Conservation (phyloP, 2,888 invertebrate species). For the Lasioglossum oenotherae region DNA sequence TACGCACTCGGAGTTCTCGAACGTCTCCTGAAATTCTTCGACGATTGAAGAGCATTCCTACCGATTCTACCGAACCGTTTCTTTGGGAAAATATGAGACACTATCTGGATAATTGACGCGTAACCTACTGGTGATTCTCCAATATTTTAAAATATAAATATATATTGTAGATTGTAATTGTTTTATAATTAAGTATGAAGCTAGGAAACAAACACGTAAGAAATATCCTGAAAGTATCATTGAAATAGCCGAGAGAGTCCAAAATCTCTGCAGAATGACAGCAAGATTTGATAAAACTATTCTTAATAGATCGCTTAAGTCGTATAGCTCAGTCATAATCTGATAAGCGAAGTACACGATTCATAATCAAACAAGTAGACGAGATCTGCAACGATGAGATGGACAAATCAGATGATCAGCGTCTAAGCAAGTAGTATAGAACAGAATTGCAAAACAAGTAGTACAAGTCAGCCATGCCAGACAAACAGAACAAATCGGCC, state of each 20-base stretch:
- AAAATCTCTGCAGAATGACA: too few species aligned
- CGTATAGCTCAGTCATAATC: background rate
- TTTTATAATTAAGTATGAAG: background rate
- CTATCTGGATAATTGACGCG: background rate
- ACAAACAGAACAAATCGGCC: background rate
- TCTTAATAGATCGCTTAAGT: background rate
- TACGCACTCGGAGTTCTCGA: slow-evolving; percentile 37
- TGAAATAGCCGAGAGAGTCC: too few species aligned
- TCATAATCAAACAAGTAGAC: background rate
- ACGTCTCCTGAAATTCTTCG: slow-evolving; percentile 37
- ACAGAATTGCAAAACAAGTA: background rate
- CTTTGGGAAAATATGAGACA: background rate
- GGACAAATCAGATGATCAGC: background rate
- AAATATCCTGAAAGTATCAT: too few species aligned
- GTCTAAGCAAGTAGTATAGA: background rate
- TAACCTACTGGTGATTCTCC: background rate
- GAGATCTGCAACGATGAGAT: too few species aligned
- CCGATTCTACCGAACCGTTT: background rate
- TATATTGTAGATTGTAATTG: background rate
- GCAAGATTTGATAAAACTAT: background rate
- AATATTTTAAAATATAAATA: background rate
- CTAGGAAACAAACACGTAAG: too few species aligned
- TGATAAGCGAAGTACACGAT: background rate
- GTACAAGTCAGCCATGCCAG: background rate
- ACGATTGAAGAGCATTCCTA: slow-evolving; percentile 14